A percentile compares a stretch with the other conserved stretches of the same genome.
Evolutionary conservation across 2,113 vertebrate species (phyloP).

Genomic region (Gambusia holbrooki): DNA sequence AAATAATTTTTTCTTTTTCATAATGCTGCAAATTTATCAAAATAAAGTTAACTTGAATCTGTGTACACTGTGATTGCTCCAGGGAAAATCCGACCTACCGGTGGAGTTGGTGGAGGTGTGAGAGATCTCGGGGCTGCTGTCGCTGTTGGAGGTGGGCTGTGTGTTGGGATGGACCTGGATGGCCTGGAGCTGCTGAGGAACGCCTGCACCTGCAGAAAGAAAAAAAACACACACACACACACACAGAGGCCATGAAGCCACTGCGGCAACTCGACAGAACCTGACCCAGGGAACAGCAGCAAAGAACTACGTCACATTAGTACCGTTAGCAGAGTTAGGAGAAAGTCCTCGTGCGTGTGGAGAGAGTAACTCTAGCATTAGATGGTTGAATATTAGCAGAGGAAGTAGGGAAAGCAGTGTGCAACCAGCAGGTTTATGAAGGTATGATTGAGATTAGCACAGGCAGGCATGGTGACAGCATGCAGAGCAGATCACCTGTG

Average conservation of each 20-base stretch:
- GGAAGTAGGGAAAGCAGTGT: slow-evolving; percentile 24
- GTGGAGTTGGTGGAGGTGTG: slow-evolving; percentile 93
- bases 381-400: slow-evolving; percentile 15
- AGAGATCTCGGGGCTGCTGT: slow-evolving; percentile 92
- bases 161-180: slow-evolving; percentile 94
- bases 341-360: slow-evolving; percentile 1
- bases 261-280: slow-evolving; percentile 16
- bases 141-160: slow-evolving; percentile 86
- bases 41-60: no score
- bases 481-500: slow-evolving; percentile 78
- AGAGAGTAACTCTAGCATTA: slow-evolving; percentile 6
- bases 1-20: no score
- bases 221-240: background rate
- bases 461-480: slow-evolving; percentile 35
- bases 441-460: slow-evolving; percentile 21
- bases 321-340: background rate
- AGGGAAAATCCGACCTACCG: slow-evolving; percentile 73
- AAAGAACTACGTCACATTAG: slow-evolving; percentile 6
- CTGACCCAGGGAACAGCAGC: background rate
- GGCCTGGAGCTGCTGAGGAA: slow-evolving; percentile 94
- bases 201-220: slow-evolving; percentile 82
- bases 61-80: no score
- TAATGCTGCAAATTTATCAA: no score
- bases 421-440: slow-evolving; percentile 12
- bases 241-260: slow-evolving; percentile 50